Evolutionary conservation across 2,113 vertebrate genomes (phyloP).

Genomic region (Daphoenositta chrysoptera): DNA sequence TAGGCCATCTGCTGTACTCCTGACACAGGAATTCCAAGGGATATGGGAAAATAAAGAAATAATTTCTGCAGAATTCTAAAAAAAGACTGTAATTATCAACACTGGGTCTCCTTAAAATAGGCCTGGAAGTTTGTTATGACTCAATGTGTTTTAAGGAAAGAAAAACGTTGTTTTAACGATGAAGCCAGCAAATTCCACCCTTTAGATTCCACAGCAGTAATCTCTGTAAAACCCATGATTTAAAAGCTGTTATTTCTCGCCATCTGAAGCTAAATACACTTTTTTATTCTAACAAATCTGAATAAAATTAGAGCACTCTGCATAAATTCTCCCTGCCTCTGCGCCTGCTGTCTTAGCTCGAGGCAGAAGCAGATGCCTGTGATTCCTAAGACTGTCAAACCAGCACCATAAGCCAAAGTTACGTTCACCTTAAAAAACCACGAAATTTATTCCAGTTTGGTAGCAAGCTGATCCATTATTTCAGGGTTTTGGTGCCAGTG

Average conservation of each 20-base stretch:
- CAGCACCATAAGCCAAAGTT: conserved; percentile 24
- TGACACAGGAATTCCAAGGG: not conserved
- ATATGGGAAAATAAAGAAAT: not conserved
- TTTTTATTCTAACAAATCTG: conserved; percentile 3
- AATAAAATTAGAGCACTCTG: conserved; percentile 29
- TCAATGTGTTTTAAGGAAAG: not conserved
- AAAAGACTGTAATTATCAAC: not conserved
- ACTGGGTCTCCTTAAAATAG: not conserved
- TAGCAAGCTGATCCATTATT: not conserved
- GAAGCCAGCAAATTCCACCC: not conserved
- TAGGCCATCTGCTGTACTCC: not conserved
- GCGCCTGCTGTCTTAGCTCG: conserved; percentile 20
- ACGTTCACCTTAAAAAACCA: not conserved
- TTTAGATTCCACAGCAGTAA: not conserved
- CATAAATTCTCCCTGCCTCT: conserved; percentile 29
- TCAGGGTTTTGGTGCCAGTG: not conserved
- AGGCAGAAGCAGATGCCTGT: conserved; percentile 30
- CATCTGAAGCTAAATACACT: not conserved
- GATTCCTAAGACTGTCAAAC: not conserved
- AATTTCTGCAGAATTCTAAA: not conserved
- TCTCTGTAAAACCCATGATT: not conserved
- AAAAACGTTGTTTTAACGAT: not conserved
- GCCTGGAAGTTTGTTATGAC: not conserved
- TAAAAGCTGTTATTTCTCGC: conserved; percentile 16
- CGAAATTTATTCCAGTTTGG: not conserved